phyloP scores from a whole-genome alignment of 2,888 invertebrate genomes.

The Apotomis capreana region DNA sequence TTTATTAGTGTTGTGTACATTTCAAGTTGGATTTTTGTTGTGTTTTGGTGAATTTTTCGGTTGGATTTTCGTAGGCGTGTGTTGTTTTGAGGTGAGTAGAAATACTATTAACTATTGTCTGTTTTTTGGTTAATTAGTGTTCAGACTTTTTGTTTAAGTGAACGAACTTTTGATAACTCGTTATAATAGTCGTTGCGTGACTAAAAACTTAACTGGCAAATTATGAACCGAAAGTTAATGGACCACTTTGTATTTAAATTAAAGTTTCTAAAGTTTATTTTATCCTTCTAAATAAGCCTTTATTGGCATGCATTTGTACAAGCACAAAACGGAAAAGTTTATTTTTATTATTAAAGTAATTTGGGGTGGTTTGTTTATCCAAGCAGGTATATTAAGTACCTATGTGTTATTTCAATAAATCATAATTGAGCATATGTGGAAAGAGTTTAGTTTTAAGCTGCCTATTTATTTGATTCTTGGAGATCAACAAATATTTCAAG shows the following conservation, averaged over 20 bases:
- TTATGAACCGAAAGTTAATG: slow-evolving; percentile 28
- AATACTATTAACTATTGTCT: not conserved
- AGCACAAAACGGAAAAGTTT: no score
- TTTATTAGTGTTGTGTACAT: slow-evolving; percentile 14
- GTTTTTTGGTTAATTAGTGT: not conserved
- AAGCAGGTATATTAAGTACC: no score
- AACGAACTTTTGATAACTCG: slow-evolving; percentile 22
- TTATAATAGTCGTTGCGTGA: slow-evolving; percentile 36
- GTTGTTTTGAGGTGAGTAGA: slow-evolving; percentile 24
- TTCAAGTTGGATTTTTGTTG: slow-evolving; percentile 23
- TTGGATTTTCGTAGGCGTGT: slow-evolving; percentile 26
- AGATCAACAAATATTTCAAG: slow-evolving; percentile 33
- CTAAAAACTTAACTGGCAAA: slow-evolving; percentile 30
- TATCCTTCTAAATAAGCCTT: not conserved
- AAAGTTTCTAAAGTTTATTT: slow-evolving; percentile 19
- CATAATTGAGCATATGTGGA: not conserved
- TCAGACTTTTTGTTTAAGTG: slow-evolving; percentile 17
- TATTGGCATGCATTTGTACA: no score
- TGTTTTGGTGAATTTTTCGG: not conserved
- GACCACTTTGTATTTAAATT: slow-evolving; percentile 13
- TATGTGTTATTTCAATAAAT: no score
- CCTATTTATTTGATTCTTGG: not conserved
- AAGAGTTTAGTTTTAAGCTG: not conserved
- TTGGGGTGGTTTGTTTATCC: no score
- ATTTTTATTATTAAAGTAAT: no score